These are phyloP conservation scores for Trinectes maculatus DNA, from an alignment of 2,113 vertebrate species.

Conservation along the genomic window DNA sequence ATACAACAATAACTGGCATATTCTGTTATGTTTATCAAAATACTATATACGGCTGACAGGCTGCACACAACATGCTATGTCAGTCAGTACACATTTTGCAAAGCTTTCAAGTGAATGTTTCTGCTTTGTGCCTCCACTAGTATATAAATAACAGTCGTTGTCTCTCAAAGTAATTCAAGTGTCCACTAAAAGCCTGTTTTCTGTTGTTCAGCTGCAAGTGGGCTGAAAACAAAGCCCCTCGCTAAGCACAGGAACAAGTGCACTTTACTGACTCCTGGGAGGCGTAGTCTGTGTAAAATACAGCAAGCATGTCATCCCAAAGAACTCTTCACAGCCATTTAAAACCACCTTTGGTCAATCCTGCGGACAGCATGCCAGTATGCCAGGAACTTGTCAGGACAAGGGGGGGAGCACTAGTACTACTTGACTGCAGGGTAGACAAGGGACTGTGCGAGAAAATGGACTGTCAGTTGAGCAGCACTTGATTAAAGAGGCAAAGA, in stretches of 20 bases:
- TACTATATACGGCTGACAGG: slow-evolving; percentile 1
- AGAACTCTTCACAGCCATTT: slow-evolving; percentile 43
- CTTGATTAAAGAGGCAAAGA: background rate
- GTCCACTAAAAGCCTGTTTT: slow-evolving; percentile 63
- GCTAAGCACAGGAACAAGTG: slow-evolving; percentile 46
- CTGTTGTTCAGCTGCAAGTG: slow-evolving; percentile 52
- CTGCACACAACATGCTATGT: background rate
- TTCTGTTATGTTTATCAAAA: background rate
- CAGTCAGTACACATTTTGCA: slow-evolving; percentile 11
- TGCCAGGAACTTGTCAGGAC: slow-evolving; percentile 57
- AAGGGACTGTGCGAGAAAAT: slow-evolving; percentile 30
- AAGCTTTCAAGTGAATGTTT: slow-evolving; percentile 52
- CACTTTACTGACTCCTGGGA: slow-evolving; percentile 69
- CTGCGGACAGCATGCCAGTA: slow-evolving; percentile 1
- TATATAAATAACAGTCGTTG: slow-evolving; percentile 66
- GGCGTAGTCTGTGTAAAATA: slow-evolving; percentile 47
- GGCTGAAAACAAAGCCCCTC: slow-evolving; percentile 57
- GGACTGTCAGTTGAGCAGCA: slow-evolving; percentile 28
- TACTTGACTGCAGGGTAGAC: background rate
- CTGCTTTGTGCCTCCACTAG: slow-evolving; percentile 8
- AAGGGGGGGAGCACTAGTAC: slow-evolving; percentile 36
- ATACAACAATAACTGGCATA: background rate
- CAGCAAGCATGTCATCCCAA: slow-evolving; percentile 37
- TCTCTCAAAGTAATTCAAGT: slow-evolving; percentile 53
- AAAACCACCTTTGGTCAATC: slow-evolving; percentile 39